phyloP scores from a whole-genome alignment of 1,140 invertebrate species.

The Heliconius melpomene region DNA sequence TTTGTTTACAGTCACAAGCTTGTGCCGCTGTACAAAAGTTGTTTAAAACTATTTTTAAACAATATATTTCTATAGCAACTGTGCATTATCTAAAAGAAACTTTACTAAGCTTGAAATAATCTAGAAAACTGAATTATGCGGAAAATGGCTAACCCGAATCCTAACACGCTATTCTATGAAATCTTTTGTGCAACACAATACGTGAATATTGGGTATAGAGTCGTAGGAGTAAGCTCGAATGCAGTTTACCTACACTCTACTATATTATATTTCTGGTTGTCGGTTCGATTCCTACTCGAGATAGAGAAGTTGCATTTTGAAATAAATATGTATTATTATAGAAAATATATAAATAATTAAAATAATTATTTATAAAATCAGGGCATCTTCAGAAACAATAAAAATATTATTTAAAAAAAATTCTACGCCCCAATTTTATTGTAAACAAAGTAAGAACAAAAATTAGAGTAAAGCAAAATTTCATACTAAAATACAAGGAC shows the following conservation, averaged over 20 bases:
- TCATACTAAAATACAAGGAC: neutral
- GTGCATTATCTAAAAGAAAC: too few relatives aligned
- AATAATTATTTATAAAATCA: too few relatives aligned
- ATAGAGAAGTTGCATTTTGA: too few relatives aligned
- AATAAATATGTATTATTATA: too few relatives aligned
- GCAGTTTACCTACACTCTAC: neutral
- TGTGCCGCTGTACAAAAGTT: too few relatives aligned
- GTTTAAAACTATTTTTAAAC: neutral
- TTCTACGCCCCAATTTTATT: neutral
- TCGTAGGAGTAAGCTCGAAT: neutral
- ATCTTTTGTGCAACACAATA: neutral
- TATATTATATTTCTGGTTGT: neutral
- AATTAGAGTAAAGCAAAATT: neutral
- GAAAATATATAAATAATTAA: too few relatives aligned
- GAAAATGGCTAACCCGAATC: conserved; percentile 3
- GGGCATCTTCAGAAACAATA: too few relatives aligned
- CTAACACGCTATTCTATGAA: neutral
- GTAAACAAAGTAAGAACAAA: neutral
- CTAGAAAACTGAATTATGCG: neutral
- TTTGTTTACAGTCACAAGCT: too few relatives aligned
- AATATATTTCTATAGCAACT: too few relatives aligned
- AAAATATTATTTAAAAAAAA: too few relatives aligned
- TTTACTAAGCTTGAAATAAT: neutral
- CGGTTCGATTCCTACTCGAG: too few relatives aligned
- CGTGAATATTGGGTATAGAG: neutral